Base-by-base conservation (phyloP, 1,140 invertebrate species). In the Sycophaga agraensis region DNA sequence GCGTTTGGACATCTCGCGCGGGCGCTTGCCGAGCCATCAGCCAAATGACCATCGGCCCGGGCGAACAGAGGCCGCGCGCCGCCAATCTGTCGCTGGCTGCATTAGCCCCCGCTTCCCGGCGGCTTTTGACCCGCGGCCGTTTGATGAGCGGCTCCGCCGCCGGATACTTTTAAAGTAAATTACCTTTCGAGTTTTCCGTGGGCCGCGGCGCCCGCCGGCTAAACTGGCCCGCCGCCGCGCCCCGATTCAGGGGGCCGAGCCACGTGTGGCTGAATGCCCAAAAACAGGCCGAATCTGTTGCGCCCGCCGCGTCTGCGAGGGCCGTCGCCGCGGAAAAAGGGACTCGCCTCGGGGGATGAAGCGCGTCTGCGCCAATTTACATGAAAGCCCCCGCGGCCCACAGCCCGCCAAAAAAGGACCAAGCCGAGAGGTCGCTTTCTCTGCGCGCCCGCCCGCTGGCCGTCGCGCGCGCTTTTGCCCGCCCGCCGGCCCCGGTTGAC, bases 121-220 rank as follows among this genome's bases (percentile, higher is more conserved):
- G 14, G 48, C 73, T 77, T 77, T 78, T 78, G 65, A 77, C 73
- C 68, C 57, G 63, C n/a, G 56, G 19, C 24, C 69, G 74, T 76
- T 78, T 78, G 77, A 78, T 78, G 74, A 73, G 75, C 64, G 71
- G 35, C 9, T 31, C 5, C 21, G 24, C 35, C 12, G 4, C 17
- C 28, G 64, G 69, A 78, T 79, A 80, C 79, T 80, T 80, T 80
- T 79, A 78, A 81, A 80, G 77, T 79, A 81, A 81, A 81, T 81
- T 80, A 81, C 77, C 79, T 80, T 80, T 81, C 79, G 77, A 81
- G 78, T 80, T 80, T 80, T 73, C 70, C 70, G n/a, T 53, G 6
- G n/a, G 12, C 50, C 50, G n/a, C 7, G 5, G 5, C 31, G 5
- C 31, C 11, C 31, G 5, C 31, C 11, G 5, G 5, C 31, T 34